Conservation (phyloP, 2,797 vertebrate genomes). For the Aphelocoma californica region DNA sequence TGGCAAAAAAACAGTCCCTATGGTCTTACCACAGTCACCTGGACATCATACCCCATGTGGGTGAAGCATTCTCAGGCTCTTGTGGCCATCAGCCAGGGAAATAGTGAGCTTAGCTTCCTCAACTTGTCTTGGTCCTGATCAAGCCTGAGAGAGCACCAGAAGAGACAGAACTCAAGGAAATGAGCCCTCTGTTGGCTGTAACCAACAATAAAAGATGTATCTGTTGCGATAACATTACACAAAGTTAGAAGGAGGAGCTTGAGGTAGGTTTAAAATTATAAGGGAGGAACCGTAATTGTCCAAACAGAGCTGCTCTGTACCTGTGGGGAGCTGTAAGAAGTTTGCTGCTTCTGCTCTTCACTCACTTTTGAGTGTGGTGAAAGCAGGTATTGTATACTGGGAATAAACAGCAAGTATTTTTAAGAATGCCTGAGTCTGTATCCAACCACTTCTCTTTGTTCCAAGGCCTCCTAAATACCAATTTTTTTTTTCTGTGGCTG, state of each 20-base stretch:
- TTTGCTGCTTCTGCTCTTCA: not conserved
- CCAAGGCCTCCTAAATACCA: not conserved
- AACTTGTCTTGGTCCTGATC: not conserved
- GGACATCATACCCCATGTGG: rapidly evolving
- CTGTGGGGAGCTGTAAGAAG: not conserved
- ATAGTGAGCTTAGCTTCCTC: not conserved
- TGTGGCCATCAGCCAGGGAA: not conserved
- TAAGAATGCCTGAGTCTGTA: not conserved
- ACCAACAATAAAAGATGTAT: not conserved
- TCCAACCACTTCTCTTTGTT: not conserved
- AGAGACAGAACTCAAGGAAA: not conserved
- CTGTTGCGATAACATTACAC: not conserved
- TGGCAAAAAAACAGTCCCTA: not conserved
- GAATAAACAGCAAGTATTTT: not conserved
- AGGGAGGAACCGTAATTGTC: not conserved
- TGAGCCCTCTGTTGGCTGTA: not conserved
- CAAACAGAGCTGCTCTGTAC: not conserved
- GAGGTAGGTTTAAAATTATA: not conserved
- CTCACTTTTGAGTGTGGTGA: not conserved
- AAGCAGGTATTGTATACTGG: not conserved
- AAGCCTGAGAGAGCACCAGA: rapidly evolving
- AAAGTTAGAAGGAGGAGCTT: not conserved
- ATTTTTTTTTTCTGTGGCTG: not conserved
- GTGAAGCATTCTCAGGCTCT: not conserved
- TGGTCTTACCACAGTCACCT: not conserved